Evolutionary conservation across 1,140 invertebrate species (phyloP), one percentile per base, ranked within the genome.

Genomic region (Papilio aristodemus): DNA sequence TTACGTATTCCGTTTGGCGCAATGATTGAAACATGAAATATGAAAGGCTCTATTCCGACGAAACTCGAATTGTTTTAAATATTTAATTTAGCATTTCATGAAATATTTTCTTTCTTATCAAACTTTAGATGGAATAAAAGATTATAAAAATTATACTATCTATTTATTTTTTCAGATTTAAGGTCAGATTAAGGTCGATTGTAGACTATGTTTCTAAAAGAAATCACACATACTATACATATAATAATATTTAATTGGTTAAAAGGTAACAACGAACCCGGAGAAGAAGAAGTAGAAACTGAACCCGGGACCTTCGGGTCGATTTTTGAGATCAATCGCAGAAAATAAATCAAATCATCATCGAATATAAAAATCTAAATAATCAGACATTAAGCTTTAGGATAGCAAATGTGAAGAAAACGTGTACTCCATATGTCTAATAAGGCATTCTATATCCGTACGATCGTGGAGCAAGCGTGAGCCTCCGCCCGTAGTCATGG

Each of bases 1-100:
- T 60, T 60, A 60, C 58, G 7, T 38, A 60, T 60, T 60, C 58
- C 58, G n/a, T 37, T 60, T 60, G 58, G 58, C 32, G 5, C 14
- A 38, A 37, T 60, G 32, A 60, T 37, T 60, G 58, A 60, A 60
- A 60, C 58, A 60, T 60, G 14, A 60, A 59, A 59, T 59, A 60
- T 60, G 36, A 38, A 60, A 38, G 7, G 10, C 54, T n/a, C 11
- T 11, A 25, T 10, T 3, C 27, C 2, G 27, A 32, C 22, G 27
- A 58, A 58, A 32, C 22, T 25, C 3, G 27, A 25, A 58, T 58
- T 32, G 27, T 17, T 58, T 58, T 27, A 5, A 32, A 58, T 58
- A 32, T 58, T 58, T 58, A 58, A 58, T 36, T 22, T 6, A 36
- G 8, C 22, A 58, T 60, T 38, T 60, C 36, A 38, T 50, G 3